Percentiles rank a stretch among this genome's conserved stretches.
phyloP scores from a whole-genome alignment of 2,113 vertebrate genomes.

The Proteles cristata region DNA sequence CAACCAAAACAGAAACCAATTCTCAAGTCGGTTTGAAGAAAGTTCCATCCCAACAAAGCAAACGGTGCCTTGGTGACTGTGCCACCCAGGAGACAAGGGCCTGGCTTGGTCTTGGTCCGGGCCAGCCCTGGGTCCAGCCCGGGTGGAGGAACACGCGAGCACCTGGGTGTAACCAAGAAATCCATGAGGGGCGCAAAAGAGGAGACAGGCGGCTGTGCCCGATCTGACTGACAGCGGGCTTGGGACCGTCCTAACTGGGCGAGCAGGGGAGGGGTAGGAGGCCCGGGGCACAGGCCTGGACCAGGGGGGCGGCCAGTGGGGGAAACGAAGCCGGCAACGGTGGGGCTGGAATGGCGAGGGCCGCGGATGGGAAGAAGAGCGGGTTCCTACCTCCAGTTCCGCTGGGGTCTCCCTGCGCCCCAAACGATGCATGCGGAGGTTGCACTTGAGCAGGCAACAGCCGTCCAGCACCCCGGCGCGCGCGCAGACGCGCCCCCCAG shows the following conservation, averaged over 20 bases:
- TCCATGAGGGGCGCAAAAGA: neutral
- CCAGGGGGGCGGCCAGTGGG: accelerated
- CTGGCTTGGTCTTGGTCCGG: neutral
- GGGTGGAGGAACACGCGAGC: neutral
- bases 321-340: neutral
- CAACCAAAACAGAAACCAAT: neutral
- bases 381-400: neutral
- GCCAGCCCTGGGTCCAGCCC: neutral
- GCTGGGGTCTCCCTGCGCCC: accelerated
- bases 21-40: neutral
- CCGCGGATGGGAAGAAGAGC: accelerated
- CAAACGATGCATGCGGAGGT: neutral
- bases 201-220: neutral
- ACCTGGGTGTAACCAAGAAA: neutral
- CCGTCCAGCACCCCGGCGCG: neutral
- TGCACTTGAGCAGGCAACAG: neutral
- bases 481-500: neutral
- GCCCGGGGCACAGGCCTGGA: neutral
- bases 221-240: accelerated
- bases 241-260: accelerated
- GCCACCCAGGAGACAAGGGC: neutral
- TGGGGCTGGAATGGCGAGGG: too few relatives aligned
- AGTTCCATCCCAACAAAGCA: neutral
- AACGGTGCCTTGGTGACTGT: neutral
- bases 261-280: neutral